Percentiles rank a stretch among this genome's conserved stretches.
phyloP scores from a whole-genome alignment of 2,797 vertebrate genomes.

The Loriculus beryllinus region DNA sequence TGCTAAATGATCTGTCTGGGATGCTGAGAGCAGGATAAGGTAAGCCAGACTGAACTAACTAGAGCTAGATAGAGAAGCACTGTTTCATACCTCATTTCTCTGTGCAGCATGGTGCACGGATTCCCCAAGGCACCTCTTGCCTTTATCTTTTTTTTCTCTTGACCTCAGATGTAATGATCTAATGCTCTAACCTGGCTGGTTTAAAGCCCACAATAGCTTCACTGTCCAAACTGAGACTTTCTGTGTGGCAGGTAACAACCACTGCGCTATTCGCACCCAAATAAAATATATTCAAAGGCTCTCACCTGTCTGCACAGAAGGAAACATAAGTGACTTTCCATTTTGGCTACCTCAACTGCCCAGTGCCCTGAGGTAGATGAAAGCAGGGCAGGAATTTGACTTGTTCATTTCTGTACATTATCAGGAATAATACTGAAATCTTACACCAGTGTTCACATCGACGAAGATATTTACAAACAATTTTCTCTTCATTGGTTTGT shows the following conservation, averaged over 20 bases:
- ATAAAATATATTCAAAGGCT: background rate
- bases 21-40: background rate
- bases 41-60: background rate
- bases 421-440: background rate
- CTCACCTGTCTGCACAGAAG: background rate
- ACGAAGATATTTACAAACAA: background rate
- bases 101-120: background rate
- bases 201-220: background rate
- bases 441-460: background rate
- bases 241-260: background rate
- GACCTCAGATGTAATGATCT: background rate
- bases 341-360: background rate
- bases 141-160: background rate
- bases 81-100: background rate
- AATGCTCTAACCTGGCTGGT: background rate
- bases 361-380: background rate
- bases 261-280: background rate
- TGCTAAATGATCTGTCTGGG: background rate
- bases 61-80: background rate
- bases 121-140: background rate
- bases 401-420: background rate
- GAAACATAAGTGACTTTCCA: background rate
- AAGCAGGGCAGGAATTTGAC: background rate
- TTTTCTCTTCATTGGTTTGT: background rate
- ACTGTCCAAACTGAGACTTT: background rate